A percentile compares a stretch with the other conserved stretches of the same genome.
phyloP scores from a whole-genome alignment of 2,888 invertebrate genomes.

The Helobdella robusta region DNA sequence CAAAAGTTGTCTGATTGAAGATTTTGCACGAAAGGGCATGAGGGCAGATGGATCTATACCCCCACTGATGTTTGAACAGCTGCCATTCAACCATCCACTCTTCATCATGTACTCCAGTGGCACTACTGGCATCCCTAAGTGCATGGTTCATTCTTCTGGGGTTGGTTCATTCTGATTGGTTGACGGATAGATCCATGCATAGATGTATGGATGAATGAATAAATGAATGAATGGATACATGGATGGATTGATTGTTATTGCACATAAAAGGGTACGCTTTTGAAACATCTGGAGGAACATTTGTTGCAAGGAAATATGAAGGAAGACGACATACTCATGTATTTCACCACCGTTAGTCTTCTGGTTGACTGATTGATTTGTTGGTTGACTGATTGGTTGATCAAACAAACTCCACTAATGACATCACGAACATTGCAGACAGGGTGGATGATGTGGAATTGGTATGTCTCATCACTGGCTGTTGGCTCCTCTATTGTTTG shows the following conservation, averaged over 20 bases:
- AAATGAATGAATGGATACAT: too few species aligned
- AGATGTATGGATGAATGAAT: too few species aligned
- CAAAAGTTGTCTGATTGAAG: conserved; percentile 41
- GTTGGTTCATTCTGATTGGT: too few species aligned
- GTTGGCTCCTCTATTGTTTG: conserved; percentile 53
- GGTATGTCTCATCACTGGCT: conserved; percentile 52
- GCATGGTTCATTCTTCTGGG: conserved; percentile 56
- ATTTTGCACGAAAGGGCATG: conserved; percentile 39
- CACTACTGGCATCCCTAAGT: conserved; percentile 57
- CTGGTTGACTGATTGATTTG: not conserved
- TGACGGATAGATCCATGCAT: too few species aligned
- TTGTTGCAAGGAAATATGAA: conserved; percentile 52
- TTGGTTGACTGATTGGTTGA: not conserved
- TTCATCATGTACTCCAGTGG: conserved; percentile 57
- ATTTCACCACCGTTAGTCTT: conserved; percentile 54
- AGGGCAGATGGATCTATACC: conserved; percentile 36
- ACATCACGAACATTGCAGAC: conserved; percentile 43
- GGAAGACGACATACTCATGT: conserved; percentile 52
- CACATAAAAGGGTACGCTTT: conserved; percentile 53
- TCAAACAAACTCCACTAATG: not conserved
- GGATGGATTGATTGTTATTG: too few species aligned
- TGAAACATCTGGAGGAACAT: conserved; percentile 56
- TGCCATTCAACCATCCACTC: conserved; percentile 55
- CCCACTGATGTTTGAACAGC: conserved; percentile 50
- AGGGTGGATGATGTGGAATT: conserved; percentile 60